These are phyloP conservation scores for Todus mexicanus DNA, from an alignment of 2,797 vertebrate species.

Conservation along the genomic window DNA sequence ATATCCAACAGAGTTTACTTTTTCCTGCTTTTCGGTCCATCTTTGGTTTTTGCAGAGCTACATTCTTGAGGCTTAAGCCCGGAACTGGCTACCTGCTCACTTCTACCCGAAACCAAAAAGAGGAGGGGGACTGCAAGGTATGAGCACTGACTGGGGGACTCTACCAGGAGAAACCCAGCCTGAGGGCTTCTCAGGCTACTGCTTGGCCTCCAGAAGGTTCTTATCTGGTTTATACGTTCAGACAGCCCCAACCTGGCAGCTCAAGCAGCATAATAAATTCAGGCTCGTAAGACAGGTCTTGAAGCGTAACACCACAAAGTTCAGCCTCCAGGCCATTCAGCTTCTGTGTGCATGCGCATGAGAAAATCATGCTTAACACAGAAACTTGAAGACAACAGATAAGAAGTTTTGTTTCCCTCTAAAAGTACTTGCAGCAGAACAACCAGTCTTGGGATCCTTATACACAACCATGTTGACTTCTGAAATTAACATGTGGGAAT, in stretches of 20 bases:
- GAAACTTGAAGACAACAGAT: neutral
- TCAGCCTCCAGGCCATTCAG: neutral
- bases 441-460: neutral
- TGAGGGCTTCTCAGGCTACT: neutral
- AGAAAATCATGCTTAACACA: neutral
- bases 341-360: neutral
- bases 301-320: rapidly evolving
- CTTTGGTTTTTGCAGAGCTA: neutral
- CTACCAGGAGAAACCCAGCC: neutral
- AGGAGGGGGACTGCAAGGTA: neutral
- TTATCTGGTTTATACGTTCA: neutral
- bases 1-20: neutral
- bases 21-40: neutral
- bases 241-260: neutral
- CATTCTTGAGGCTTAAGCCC: neutral
- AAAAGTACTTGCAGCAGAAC: neutral
- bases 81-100: neutral
- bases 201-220: neutral
- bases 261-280: neutral
- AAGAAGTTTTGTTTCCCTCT: neutral
- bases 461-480: neutral
- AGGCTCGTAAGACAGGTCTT: neutral
- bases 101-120: neutral
- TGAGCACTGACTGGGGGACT: neutral
- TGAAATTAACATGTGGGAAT: neutral